Evolutionary conservation across 2,888 invertebrate species (phyloP), one percentile per base, ranked within the genome.

Genomic region (Agrenia bidenticulata): DNA sequence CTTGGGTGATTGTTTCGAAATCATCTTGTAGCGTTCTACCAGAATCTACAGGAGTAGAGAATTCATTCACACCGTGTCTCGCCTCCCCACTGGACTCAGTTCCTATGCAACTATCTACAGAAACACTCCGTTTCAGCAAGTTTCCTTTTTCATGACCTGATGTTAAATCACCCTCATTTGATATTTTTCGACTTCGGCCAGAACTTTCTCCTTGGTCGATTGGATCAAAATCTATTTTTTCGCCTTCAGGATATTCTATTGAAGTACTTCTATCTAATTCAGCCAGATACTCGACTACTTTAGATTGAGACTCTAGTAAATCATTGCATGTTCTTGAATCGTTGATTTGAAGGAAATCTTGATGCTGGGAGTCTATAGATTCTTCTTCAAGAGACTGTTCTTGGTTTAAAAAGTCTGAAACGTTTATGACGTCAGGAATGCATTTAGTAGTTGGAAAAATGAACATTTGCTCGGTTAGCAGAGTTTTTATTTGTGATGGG

Each of bases 41-140:
- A n/a, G 64, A 64, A 32, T 64, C 64, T 17, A 45, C 2, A 2
- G 39, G 45, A 4, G 23, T 42, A 21, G 15, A 32, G 5, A 27
- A 49, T 23, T 45, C 45, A 26, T 63, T 63, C 23, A 63, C 5
- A 21, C 26, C 64, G 24, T 66, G 68, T 41, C 61, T 41, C 1
- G 61, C 62, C 21, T 72, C 72, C 1, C 72, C 72, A 50, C 73
- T 73, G 4, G 69, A 70, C 23, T 74, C 74, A 41, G 74, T 74
- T 7, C 74, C 74, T 50, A 74, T 66, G 56, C 74, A 74, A 60
- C 74, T 74, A 58, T 74, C 74, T 9, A 69, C 61, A 24, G 67
- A 67, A 7, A 66, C n/a, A 19, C 63, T 66, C 41, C 69, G 21
- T 26, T 69, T 66, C 1, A 69, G 45, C 7, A 54, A 24, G 15